phyloP scores from a whole-genome alignment of 2,113 vertebrate genomes.

The Lophius piscatorius region DNA sequence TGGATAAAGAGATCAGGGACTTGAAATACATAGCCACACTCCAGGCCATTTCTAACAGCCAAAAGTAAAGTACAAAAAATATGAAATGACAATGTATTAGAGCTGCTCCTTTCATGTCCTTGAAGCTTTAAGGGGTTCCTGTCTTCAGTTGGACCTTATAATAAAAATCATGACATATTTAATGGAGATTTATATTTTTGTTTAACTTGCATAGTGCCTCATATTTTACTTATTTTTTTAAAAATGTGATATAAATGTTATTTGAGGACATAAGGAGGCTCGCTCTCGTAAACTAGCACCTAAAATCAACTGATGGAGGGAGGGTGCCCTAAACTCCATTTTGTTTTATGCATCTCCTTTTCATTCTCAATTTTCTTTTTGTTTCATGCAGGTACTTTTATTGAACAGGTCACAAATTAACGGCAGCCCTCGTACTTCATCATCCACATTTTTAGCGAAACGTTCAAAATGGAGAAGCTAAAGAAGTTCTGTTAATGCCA shows the following conservation, averaged over 20 bases:
- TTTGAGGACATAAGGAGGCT: too few species aligned
- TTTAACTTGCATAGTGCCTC: too few species aligned
- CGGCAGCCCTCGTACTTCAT: background rate
- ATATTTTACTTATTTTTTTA: too few species aligned
- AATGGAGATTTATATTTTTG: too few species aligned
- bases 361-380: background rate
- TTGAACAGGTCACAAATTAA: constrained; percentile 8
- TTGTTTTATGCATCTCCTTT: background rate
- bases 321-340: background rate
- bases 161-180: too few species aligned
- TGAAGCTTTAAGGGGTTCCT: too few species aligned
- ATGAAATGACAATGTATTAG: constrained; percentile 46
- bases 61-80: constrained; percentile 16
- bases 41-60: constrained; percentile 10
- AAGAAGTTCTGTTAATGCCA: constrained; percentile 9
- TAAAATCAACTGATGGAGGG: too few species aligned
- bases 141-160: too few species aligned
- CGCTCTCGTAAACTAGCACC: too few species aligned
- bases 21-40: constrained; percentile 7
- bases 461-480: background rate
- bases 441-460: constrained; percentile 8
- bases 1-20: background rate
- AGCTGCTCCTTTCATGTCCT: constrained; percentile 7
- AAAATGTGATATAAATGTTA: too few species aligned
- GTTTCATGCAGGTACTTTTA: background rate